phyloP scores from a whole-genome alignment of 2,888 invertebrate genomes.

The Cephus sareptanus region DNA sequence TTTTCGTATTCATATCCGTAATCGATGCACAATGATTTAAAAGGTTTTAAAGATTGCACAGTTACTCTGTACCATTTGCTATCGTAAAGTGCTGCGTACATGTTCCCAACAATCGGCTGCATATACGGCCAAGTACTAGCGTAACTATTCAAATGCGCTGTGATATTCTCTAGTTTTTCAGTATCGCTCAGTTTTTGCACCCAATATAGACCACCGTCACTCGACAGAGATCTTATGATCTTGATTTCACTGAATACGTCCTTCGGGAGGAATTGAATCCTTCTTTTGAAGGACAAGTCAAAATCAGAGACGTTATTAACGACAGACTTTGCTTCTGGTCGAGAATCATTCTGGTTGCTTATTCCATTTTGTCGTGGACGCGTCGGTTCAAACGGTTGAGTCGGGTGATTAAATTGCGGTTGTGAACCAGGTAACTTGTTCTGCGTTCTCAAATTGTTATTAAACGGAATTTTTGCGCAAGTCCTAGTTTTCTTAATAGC shows the following conservation, averaged over 20 bases:
- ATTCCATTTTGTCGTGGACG: neutral
- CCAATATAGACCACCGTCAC: conserved; percentile 36
- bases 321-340: neutral
- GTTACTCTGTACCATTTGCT: conserved; percentile 45
- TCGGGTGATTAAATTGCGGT: neutral
- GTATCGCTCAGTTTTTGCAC: conserved; percentile 37
- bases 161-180: conserved; percentile 24
- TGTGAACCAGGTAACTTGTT: neutral
- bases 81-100: conserved; percentile 37
- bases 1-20: conserved; percentile 41
- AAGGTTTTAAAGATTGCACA: conserved; percentile 36
- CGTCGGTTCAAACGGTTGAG: neutral
- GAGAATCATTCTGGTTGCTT: neutral
- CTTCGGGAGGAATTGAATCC: conserved; percentile 32
- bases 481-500: neutral
- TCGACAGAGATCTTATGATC: conserved; percentile 16
- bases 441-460: neutral
- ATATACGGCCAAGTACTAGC: conserved; percentile 8
- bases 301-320: neutral
- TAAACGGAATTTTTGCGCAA: neutral
- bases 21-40: conserved; percentile 43
- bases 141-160: conserved; percentile 27
- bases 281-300: neutral
- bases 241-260: conserved; percentile 36
- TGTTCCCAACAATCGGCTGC: conserved; percentile 30